Conservation (phyloP, 2,888 invertebrate species). For the Drosophila atripex region DNA sequence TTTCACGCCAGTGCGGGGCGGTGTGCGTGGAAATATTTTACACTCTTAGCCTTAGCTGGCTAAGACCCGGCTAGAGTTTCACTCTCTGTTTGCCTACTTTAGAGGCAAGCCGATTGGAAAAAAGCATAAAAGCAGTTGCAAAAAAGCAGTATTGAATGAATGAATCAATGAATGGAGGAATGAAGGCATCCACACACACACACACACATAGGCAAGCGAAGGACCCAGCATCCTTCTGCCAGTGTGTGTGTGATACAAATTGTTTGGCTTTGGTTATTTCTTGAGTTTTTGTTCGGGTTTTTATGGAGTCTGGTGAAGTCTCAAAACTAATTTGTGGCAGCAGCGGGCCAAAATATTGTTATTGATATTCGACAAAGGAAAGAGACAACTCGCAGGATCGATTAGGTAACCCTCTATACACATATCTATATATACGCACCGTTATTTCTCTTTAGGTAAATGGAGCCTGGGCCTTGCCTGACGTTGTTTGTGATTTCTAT, state of each 20-base stretch:
- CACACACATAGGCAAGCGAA: conserved; percentile 5
- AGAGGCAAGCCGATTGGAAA: conserved; percentile 69
- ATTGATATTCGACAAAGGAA: conserved; percentile 69
- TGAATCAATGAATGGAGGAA: conserved; percentile 5
- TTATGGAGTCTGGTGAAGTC: conserved; percentile 61
- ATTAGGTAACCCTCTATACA: conserved; percentile 1
- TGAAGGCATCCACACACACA: conserved; percentile 24
- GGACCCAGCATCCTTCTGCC: conserved; percentile 36
- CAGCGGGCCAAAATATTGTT: conserved; percentile 63
- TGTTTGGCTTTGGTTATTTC: conserved; percentile 74
- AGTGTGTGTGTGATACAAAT: conserved; percentile 73
- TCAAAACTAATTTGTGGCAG: conserved; percentile 70
- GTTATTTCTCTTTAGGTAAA: conserved; percentile 87
- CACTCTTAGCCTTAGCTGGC: conserved; percentile 11
- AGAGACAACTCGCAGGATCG: conserved; percentile 21
- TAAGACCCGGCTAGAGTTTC: conserved; percentile 17
- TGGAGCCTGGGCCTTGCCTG: conserved; percentile 95
- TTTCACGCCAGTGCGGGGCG: conserved; percentile 44
- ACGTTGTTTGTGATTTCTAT: conserved; percentile 97
- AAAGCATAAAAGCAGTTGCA: no score
- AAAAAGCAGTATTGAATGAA: no score
- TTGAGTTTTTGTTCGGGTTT: conserved; percentile 70
- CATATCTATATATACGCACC: background rate
- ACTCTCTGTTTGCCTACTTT: conserved; percentile 60
- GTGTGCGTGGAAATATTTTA: conserved; percentile 17